Base-by-base conservation (phyloP, 2,797 vertebrate genomes). In the Benthosema pterotum region DNA sequence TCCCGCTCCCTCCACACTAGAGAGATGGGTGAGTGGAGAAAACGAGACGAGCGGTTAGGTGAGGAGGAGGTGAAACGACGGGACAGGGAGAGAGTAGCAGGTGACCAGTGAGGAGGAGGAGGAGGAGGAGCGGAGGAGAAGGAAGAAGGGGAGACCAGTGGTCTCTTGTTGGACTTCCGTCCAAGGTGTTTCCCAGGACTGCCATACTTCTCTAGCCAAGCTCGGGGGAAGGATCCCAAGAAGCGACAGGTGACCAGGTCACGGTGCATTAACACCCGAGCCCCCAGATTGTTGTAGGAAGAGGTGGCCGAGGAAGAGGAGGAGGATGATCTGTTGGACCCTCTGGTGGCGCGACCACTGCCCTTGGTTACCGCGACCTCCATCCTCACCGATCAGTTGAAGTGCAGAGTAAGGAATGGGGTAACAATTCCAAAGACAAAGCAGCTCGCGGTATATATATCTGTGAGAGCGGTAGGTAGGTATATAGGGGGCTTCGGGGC, bases 241-340 rank as follows among this genome's bases (percentile, higher is more conserved):
- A 96, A 91, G 56, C 74, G 89, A 80, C 92, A 92, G 54, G 93
- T 92, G 74, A 96, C 78, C 11, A 93, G 87, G 89, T 95, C 92
- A 0, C 89, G 91, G 79, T 94, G 94, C 84, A 96, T 80, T 62
- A 90, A 67, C 11, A 89, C 60, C 47, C 76, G 68, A 19, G 89
- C 53, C 8, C 85, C 76, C 1, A 83, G 42, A 3, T 50, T 56
- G 19, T 64, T 55, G 0, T 78, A 53, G 0, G 69, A 71, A 2
- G 79, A 70, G 11, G 61, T 11, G 2, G 65, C 57, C 19, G 63
- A 32, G 16, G 52, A 47, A 14, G 47, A 22, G 48, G 45, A 22
- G 48, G 45, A 5, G 32, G 57, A 71, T 17, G 74, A 54, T 38
- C 25, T 9, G 56, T 62, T 70, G 28, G 53, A 49, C 2, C 57